Evolutionary conservation across 2,113 vertebrate genomes (phyloP), one percentile per base, ranked within the genome.

Genomic region (Tachysurus vachellii): DNA sequence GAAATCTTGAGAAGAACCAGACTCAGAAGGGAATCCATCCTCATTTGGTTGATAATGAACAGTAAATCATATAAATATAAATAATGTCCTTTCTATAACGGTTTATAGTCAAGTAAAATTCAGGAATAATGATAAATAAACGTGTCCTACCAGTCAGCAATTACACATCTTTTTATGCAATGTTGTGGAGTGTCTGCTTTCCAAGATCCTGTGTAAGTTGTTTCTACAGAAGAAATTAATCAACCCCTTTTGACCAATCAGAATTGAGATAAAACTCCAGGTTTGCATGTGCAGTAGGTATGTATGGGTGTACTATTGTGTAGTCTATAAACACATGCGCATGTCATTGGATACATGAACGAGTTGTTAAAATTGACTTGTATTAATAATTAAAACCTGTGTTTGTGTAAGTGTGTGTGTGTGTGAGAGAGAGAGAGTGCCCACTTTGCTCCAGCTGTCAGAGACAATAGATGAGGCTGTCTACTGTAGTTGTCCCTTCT

Each of bases 391-490:
- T 85, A 82, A 76, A 50, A 17, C 42, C 19, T 85, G 36, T 85
- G 64, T 21, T 17, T 31, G 16, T 84, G 68, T 70, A 14, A 54
- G 50, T 79, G 26, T n/a, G 61, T n/a, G 61, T 44, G 23, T n/a
- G 42, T 19, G 36, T 36, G 10, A 26, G 23, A 50, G 62, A 2
- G n/a, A 2, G 11, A 16, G 44, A 83, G 54, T 81, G 81, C 73
- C 75, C 53, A 53, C n/a, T 17, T 19, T 4, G 53, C 23, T 64
- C 70, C 23, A 62, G 28, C 86, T 89, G 88, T 89, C 80, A 80
- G 28, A 28, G 28, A 54, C 59, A 87, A 87, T 87, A 70, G 68
- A 87, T 82, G 80, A 81, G 82, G 66, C 80, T 88, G 89, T 89
- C 88, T 17, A 5, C 17, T 17, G 16, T 50, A 10, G 31, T 77